Conservation (phyloP, 2,113 vertebrate species). For the Phoxinus phoxinus region DNA sequence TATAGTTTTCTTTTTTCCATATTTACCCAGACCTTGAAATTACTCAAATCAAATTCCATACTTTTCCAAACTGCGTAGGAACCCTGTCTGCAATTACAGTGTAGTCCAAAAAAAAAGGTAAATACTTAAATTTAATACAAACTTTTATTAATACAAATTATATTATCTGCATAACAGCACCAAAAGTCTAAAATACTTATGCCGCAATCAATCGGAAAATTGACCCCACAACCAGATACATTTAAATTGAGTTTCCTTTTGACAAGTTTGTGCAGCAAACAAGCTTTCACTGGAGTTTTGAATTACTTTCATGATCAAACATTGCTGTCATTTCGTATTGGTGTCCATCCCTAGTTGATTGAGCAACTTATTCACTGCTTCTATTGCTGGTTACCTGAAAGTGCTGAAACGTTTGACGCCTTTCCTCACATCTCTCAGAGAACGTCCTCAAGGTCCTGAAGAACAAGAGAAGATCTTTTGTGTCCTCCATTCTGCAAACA, state of each 20-base stretch:
- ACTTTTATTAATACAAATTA: background rate
- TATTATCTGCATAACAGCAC: background rate
- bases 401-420: conserved; percentile 80
- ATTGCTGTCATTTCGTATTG: background rate
- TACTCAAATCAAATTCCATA: too few relatives aligned
- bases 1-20: too few relatives aligned
- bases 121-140: background rate
- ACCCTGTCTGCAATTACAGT: too few relatives aligned
- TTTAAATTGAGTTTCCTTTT: background rate
- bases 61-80: too few relatives aligned
- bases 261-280: background rate
- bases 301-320: background rate
- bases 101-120: background rate
- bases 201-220: background rate
- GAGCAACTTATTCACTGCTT: background rate
- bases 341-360: background rate
- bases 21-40: too few relatives aligned
- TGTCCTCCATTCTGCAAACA: conserved; percentile 81
- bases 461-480: conserved; percentile 77
- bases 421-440: conserved; percentile 80
- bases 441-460: conserved; percentile 85
- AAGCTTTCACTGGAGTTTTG: background rate
- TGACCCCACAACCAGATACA: background rate
- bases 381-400: conserved; percentile 83
- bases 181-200: background rate